Percentiles rank a stretch among this genome's conserved stretches.
phyloP scores from a whole-genome alignment of 2,113 vertebrate species.

The Myotis davidii region DNA sequence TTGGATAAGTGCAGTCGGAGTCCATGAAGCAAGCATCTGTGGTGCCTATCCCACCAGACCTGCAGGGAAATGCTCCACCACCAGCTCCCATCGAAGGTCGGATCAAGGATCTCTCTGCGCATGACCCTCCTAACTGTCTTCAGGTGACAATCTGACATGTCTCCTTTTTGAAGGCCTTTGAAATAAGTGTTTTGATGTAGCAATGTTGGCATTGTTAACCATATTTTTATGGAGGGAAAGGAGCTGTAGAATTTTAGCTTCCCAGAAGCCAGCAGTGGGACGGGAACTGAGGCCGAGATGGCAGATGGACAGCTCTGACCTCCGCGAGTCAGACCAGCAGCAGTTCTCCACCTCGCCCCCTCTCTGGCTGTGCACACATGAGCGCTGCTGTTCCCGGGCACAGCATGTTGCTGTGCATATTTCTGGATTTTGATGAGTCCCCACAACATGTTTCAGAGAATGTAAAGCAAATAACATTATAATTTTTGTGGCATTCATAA shows the following conservation, averaged over 20 bases:
- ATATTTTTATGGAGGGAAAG: not conserved
- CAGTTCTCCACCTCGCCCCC: not conserved
- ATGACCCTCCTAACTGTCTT: not conserved
- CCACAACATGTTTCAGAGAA: not conserved
- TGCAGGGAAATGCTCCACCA: not conserved
- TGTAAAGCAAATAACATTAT: constrained; percentile 22
- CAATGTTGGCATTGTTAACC: not conserved
- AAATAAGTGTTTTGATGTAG: not conserved
- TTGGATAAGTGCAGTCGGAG: not conserved
- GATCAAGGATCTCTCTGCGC: not conserved
- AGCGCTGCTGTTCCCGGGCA: not conserved
- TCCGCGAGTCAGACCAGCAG: not conserved
- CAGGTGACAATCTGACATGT: too few relatives aligned
- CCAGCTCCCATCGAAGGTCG: not conserved
- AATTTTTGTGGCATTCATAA: constrained; percentile 49
- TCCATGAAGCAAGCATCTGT: not conserved
- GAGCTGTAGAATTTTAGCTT: not conserved
- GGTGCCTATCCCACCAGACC: not conserved
- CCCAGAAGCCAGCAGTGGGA: not conserved
- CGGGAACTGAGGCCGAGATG: not conserved
- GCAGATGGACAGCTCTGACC: not conserved
- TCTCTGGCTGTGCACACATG: not conserved
- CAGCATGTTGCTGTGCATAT: accelerated
- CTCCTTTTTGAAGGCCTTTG: not conserved
- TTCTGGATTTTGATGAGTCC: constrained; percentile 38